A percentile compares a stretch with the other conserved stretches of the same genome.
Conservation (phyloP, 2,113 vertebrate species). For the Phoenicopterus ruber region DNA sequence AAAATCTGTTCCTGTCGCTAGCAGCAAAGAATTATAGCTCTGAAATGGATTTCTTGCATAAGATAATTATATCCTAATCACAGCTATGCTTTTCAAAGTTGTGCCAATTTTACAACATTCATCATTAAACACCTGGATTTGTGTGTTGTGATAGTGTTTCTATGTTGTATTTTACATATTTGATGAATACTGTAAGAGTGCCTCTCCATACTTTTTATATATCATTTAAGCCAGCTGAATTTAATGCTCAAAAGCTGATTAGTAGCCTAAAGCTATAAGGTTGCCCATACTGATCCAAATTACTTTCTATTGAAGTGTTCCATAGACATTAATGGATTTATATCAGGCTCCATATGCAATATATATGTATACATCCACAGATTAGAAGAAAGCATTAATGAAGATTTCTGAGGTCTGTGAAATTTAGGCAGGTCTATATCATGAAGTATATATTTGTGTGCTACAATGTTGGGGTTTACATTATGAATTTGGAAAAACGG, state of each 20-base stretch:
- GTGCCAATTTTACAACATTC: constrained; percentile 1
- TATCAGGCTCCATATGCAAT: not conserved
- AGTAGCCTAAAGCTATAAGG: constrained; percentile 3
- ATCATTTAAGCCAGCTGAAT: not conserved
- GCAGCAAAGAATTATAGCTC: constrained; percentile 3
- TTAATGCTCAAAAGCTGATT: not conserved
- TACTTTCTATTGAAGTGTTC: not conserved
- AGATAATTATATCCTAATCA: constrained; percentile 31
- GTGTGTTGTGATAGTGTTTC: no score
- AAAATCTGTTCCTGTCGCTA: not conserved
- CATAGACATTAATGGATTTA: not conserved
- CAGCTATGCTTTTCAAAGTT: constrained; percentile 9
- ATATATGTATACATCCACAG: not conserved
- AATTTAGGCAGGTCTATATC: not conserved
- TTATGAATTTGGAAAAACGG: not conserved
- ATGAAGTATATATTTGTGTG: not conserved
- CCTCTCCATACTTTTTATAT: not conserved
- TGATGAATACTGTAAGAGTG: not conserved
- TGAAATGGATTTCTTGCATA: constrained; percentile 4
- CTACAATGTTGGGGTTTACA: not conserved
- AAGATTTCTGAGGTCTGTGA: not conserved
- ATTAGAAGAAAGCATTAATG: not conserved
- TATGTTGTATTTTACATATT: not conserved
- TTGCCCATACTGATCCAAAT: not conserved
- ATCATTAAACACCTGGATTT: constrained; percentile 16